Evolutionary conservation across 2,113 vertebrate genomes (phyloP).

Genomic region (Mustela nigripes): DNA sequence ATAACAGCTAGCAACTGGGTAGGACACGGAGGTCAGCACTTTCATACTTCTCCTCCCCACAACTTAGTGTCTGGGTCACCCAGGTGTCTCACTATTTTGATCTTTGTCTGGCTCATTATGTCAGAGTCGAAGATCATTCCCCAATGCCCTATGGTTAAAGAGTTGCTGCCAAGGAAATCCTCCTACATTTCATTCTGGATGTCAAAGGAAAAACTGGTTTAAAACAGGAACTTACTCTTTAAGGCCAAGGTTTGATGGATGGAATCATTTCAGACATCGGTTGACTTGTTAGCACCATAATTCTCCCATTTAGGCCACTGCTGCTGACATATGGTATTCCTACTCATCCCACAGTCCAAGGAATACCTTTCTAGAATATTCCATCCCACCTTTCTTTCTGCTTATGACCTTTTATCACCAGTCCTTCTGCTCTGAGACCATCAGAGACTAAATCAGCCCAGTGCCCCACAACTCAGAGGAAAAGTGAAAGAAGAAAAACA

Average conservation of each 20-base stretch:
- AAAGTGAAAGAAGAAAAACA: background rate
- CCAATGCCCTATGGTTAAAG: background rate
- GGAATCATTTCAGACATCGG: background rate
- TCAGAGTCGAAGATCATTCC: background rate
- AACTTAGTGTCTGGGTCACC: background rate
- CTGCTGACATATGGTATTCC: background rate
- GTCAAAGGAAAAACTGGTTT: constrained; percentile 43
- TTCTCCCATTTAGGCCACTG: background rate
- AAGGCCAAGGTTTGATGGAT: background rate
- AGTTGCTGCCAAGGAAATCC: background rate
- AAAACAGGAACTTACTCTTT: background rate
- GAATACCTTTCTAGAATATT: constrained; percentile 14
- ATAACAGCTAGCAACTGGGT: background rate
- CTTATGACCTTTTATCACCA: background rate
- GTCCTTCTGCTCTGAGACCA: background rate
- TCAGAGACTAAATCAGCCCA: background rate
- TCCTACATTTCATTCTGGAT: background rate
- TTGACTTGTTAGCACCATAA: background rate
- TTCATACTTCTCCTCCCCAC: background rate
- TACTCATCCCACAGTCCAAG: background rate
- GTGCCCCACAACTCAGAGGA: background rate
- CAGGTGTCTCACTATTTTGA: background rate
- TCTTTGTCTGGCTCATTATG: background rate
- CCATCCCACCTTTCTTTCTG: background rate
- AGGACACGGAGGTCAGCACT: background rate